Evolutionary conservation across 2,888 invertebrate species (phyloP).

Genomic region (Epirrita christyi): DNA sequence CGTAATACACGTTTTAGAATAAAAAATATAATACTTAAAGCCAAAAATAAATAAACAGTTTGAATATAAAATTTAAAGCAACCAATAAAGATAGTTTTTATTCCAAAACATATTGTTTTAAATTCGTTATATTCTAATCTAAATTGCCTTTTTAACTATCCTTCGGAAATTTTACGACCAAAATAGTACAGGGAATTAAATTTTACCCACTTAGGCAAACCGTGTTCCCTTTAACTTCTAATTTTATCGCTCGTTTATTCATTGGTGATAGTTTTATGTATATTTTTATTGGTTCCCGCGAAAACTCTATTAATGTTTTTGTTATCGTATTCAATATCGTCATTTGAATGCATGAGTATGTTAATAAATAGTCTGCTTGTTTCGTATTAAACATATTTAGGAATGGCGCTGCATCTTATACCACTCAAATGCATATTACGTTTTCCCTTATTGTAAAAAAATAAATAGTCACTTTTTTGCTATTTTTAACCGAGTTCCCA

Average conservation of each 20-base stretch:
- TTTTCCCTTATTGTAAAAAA: too few relatives aligned
- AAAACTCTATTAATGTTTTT: slow-evolving; percentile 1
- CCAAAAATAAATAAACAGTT: too few relatives aligned
- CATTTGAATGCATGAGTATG: slow-evolving; percentile 6
- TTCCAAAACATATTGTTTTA: too few relatives aligned
- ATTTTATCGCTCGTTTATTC: slow-evolving; percentile 17
- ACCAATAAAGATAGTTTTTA: too few relatives aligned
- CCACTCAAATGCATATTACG: too few relatives aligned
- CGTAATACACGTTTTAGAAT: too few relatives aligned
- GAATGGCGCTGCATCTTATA: background rate
- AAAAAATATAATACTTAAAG: too few relatives aligned
- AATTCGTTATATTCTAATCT: background rate
- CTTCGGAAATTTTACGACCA: slow-evolving; percentile 3
- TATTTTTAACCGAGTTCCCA: too few relatives aligned
- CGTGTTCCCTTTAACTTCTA: slow-evolving; percentile 2
- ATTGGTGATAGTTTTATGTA: slow-evolving; percentile 10
- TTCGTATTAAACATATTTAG: too few relatives aligned
- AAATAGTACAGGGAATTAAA: slow-evolving; percentile 4
- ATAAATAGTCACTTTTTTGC: too few relatives aligned
- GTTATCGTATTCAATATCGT: slow-evolving; percentile 5
- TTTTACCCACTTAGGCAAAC: slow-evolving; percentile 2
- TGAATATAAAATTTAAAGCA: too few relatives aligned
- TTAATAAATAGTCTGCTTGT: background rate
- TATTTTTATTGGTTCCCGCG: slow-evolving; percentile 14
- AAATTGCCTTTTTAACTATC: slow-evolving; percentile 3